Percentiles rank a stretch among this genome's conserved stretches.
phyloP scores from a whole-genome alignment of 2,888 invertebrate genomes.

The Anagyrus pseudococci region DNA sequence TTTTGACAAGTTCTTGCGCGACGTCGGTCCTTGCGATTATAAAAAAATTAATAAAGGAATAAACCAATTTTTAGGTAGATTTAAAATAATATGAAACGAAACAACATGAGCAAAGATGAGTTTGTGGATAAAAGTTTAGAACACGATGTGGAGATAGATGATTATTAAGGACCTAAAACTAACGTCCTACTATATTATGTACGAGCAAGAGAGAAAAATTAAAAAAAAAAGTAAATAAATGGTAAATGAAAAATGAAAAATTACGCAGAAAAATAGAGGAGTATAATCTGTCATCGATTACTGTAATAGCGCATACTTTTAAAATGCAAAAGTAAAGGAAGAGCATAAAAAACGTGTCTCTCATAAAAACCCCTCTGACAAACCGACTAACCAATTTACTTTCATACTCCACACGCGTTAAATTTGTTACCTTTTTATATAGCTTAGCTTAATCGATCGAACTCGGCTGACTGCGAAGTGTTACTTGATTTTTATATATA shows the following conservation, averaged over 20 bases:
- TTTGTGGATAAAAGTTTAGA: constrained; percentile 16
- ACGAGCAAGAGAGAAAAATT: constrained; percentile 10
- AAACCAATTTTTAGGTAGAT: constrained; percentile 26
- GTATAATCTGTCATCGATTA: too few species aligned
- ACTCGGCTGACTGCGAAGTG: constrained; percentile 53
- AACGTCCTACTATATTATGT: constrained; percentile 15
- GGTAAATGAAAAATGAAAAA: not conserved
- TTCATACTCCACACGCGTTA: constrained; percentile 55
- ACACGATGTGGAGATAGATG: constrained; percentile 19
- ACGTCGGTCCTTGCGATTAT: constrained; percentile 4
- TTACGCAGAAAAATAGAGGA: constrained; percentile 12
- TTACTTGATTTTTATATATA: constrained; percentile 57
- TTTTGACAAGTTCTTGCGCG: constrained; percentile 6
- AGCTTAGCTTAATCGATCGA: constrained; percentile 56
- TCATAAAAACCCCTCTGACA: constrained; percentile 27
- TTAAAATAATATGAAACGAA: constrained; percentile 7
- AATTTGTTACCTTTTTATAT: constrained; percentile 59
- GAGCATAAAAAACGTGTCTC: constrained; percentile 31
- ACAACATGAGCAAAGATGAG: constrained; percentile 10
- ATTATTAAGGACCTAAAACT: constrained; percentile 19
- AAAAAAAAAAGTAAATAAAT: constrained; percentile 24
- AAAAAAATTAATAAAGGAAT: not conserved
- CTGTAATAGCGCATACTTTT: too few species aligned
- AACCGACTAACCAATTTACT: constrained; percentile 49
- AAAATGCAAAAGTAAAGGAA: constrained; percentile 25